phyloP scores from a whole-genome alignment of 2,113 vertebrate genomes.

The Cariama cristata region DNA sequence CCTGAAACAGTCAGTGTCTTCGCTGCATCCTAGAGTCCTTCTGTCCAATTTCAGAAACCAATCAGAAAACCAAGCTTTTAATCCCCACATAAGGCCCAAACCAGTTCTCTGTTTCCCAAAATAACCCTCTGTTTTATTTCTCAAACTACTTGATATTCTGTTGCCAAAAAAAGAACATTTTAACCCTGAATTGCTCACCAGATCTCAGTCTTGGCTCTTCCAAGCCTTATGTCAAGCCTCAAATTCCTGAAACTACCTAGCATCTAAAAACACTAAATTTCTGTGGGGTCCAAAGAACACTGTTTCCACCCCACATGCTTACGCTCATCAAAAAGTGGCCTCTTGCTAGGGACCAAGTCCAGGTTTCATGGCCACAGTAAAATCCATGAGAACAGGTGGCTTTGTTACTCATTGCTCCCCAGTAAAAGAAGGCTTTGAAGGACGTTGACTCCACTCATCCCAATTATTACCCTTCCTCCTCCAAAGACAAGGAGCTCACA shows the following conservation, averaged over 20 bases:
- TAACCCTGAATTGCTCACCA: not conserved
- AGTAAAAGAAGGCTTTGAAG: not conserved
- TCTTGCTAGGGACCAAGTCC: not conserved
- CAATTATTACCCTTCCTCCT: not conserved
- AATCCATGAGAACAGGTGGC: slow-evolving; percentile 12
- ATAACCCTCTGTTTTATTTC: not conserved
- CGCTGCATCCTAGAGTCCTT: not conserved
- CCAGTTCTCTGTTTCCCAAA: not conserved
- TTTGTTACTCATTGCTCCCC: not conserved
- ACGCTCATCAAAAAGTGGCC: not conserved
- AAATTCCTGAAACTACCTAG: not conserved
- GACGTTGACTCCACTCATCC: not conserved
- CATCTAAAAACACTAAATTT: not conserved
- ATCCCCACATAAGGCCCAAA: not conserved
- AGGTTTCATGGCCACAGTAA: not conserved
- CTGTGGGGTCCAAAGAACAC: slow-evolving; percentile 15
- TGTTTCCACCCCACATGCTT: not conserved
- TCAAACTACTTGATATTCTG: not conserved
- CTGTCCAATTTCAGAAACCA: not conserved
- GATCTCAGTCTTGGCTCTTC: not conserved
- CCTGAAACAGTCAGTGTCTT: not conserved
- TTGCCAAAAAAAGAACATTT: not conserved
- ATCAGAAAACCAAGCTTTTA: not conserved
- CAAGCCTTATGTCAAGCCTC: not conserved
- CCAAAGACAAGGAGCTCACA: slow-evolving; percentile 9